Conservation (phyloP, 1,140 invertebrate genomes). For the Tribolium madens region DNA sequence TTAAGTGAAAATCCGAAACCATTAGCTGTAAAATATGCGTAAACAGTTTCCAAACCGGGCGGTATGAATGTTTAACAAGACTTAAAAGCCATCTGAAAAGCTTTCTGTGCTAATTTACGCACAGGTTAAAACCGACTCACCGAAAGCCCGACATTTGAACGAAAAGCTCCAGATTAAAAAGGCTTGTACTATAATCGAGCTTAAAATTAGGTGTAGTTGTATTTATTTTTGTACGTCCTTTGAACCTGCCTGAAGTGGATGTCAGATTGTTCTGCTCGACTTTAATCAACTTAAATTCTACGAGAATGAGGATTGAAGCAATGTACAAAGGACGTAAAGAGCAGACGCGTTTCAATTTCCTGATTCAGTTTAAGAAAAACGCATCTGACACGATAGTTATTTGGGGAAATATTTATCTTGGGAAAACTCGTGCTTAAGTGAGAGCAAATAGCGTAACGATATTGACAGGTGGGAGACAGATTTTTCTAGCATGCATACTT, state of each 20-base stretch:
- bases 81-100: slow-evolving; percentile 47
- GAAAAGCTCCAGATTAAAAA: slow-evolving; percentile 32
- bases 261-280: neutral
- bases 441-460: slow-evolving; percentile 46
- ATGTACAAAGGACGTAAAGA: slow-evolving; percentile 23
- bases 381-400: slow-evolving; percentile 21
- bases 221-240: slow-evolving; percentile 2
- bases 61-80: slow-evolving; percentile 45
- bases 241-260: neutral
- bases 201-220: slow-evolving; percentile 17
- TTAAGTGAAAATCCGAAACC: slow-evolving; percentile 40
- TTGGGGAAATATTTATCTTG: slow-evolving; percentile 27
- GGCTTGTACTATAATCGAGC: slow-evolving; percentile 18
- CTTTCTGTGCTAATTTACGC: slow-evolving; percentile 45
- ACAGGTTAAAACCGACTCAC: slow-evolving; percentile 37
- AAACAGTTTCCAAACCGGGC: slow-evolving; percentile 45
- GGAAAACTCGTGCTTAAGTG: slow-evolving; percentile 26
- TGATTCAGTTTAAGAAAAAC: slow-evolving; percentile 21
- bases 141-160: slow-evolving; percentile 16
- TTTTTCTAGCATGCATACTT: slow-evolving; percentile 49
- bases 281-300: slow-evolving; percentile 43
- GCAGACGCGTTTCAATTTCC: slow-evolving; percentile 39
- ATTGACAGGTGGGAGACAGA: slow-evolving; percentile 50
- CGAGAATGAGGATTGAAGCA: slow-evolving; percentile 16
- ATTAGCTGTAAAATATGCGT: slow-evolving; percentile 47